Conservation (phyloP, 2,797 vertebrate genomes). For the Coracias cyanogaster region DNA sequence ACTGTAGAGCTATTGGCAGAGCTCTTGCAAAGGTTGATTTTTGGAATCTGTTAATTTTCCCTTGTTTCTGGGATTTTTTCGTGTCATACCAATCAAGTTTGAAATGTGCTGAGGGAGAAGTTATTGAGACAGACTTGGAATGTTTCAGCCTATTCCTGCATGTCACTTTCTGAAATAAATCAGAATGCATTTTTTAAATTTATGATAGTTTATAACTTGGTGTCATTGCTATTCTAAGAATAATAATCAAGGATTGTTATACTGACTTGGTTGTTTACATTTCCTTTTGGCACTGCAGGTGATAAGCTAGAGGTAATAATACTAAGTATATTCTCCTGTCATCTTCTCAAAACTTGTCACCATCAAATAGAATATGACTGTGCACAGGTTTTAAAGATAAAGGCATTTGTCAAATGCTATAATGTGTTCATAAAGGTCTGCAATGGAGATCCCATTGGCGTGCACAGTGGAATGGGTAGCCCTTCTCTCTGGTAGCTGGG, state of each 20-base stretch:
- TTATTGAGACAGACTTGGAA: background rate
- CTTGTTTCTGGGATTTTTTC: background rate
- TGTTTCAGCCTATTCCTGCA: background rate
- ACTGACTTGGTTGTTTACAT: slow-evolving; percentile 15
- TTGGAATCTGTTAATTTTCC: background rate
- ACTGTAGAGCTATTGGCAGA: background rate
- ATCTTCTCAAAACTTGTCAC: background rate
- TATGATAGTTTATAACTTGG: slow-evolving; percentile 10
- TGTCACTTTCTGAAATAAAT: background rate
- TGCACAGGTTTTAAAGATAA: background rate
- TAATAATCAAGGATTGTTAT: background rate
- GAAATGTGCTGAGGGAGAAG: slow-evolving; percentile 5
- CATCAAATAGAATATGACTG: background rate
- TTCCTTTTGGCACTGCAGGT: slow-evolving; percentile 25
- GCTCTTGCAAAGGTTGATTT: background rate
- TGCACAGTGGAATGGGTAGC: background rate
- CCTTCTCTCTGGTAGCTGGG: background rate
- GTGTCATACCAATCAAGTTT: background rate
- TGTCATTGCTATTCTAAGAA: slow-evolving; percentile 49
- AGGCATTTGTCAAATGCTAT: background rate
- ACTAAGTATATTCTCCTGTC: background rate
- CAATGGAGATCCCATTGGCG: background rate
- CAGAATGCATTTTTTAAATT: background rate
- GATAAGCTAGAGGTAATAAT: background rate
- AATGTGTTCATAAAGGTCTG: background rate